Evolutionary conservation across 2,888 invertebrate genomes (phyloP).

Genomic region (Melanophora roralis): DNA sequence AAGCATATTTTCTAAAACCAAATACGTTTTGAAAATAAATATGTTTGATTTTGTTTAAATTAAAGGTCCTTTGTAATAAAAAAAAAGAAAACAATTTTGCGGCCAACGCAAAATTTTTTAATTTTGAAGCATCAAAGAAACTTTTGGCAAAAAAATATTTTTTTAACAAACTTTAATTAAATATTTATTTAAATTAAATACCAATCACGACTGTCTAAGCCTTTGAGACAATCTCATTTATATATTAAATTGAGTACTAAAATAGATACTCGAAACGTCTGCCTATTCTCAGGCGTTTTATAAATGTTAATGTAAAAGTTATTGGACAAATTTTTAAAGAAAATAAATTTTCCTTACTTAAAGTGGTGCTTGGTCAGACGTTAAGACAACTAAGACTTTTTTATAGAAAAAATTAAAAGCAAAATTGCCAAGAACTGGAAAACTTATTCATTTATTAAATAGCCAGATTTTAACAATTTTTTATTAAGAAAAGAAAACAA

Average conservation of each 20-base stretch:
- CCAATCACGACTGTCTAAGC: no score
- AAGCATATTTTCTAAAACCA: conserved; percentile 10
- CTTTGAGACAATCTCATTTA: background rate
- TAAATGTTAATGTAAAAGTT: conserved; percentile 52
- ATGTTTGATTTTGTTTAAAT: background rate
- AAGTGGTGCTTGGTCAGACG: conserved; percentile 31
- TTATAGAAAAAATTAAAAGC: background rate
- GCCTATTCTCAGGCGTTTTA: background rate
- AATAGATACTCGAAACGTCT: background rate
- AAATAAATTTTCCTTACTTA: conserved; percentile 27
- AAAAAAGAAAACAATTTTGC: background rate
- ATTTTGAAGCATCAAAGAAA: no score
- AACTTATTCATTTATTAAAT: conserved; percentile 32
- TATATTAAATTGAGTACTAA: background rate
- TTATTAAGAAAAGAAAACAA: background rate
- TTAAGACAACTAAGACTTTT: background rate
- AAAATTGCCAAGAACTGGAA: conserved; percentile 24
- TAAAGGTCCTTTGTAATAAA: conserved; percentile 2
- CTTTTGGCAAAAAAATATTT: no score
- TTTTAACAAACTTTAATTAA: no score
- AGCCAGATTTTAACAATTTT: conserved; percentile 9
- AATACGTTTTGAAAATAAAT: conserved; percentile 2
- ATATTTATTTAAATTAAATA: no score
- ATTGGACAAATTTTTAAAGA: conserved; percentile 19
- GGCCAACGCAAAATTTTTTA: no score